Percentiles rank a stretch among this genome's conserved stretches.
Conservation (phyloP, 2,888 invertebrate genomes). For the Trypoxylon attenuatum region DNA sequence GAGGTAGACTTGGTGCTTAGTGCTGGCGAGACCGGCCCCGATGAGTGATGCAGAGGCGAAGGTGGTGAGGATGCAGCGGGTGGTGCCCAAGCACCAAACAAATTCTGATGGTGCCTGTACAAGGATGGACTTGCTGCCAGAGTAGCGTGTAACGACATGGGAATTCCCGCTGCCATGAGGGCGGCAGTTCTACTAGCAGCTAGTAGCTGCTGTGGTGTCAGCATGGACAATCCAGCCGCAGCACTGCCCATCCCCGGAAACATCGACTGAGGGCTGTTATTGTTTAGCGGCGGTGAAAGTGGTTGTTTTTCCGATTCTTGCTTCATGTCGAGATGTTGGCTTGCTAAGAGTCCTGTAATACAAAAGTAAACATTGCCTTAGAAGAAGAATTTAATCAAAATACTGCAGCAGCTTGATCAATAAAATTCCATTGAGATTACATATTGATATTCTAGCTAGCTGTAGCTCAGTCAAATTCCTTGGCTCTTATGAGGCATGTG, state of each 20-base stretch:
- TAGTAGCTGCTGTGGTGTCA: slow-evolving; percentile 76
- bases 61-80: slow-evolving; percentile 77
- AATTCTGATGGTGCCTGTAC: slow-evolving; percentile 80
- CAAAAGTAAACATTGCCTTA: background rate
- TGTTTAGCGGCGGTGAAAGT: slow-evolving; percentile 78
- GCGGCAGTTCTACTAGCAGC: slow-evolving; percentile 75
- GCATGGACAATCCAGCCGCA: slow-evolving; percentile 77
- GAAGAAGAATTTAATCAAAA: background rate
- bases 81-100: slow-evolving; percentile 76
- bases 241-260: slow-evolving; percentile 73
- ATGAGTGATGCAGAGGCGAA: slow-evolving; percentile 74
- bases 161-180: slow-evolving; percentile 77
- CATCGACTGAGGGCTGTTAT: slow-evolving; percentile 75
- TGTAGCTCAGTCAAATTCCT: too few relatives aligned
- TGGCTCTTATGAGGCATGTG: too few relatives aligned
- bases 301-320: slow-evolving; percentile 78
- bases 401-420: too few relatives aligned
- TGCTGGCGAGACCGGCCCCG: slow-evolving; percentile 68
- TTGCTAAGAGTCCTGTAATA: slow-evolving; percentile 61
- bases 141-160: slow-evolving; percentile 77
- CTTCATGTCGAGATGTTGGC: slow-evolving; percentile 71
- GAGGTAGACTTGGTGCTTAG: slow-evolving; percentile 73
- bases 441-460: too few relatives aligned
- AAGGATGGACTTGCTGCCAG: slow-evolving; percentile 78
- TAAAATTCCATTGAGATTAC: too few relatives aligned